Conservation (phyloP, 2,888 invertebrate genomes). For the Drosophila prostipennis region DNA sequence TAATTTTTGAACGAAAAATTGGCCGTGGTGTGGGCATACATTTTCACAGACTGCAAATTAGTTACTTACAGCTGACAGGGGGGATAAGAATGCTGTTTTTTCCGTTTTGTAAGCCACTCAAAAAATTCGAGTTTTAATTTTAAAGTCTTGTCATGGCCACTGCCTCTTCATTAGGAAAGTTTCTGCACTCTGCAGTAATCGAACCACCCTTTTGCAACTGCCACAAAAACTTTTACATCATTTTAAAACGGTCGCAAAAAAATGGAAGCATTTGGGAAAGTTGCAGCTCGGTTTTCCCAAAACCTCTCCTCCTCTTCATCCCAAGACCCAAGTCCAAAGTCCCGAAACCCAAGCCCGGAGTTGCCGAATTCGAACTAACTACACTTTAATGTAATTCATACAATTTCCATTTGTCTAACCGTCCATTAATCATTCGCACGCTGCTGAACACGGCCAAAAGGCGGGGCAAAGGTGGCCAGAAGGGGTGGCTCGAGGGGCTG, state of each 20-base stretch:
- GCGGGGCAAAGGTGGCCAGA: slow-evolving; percentile 14
- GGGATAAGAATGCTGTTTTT: slow-evolving; percentile 2
- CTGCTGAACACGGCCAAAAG: slow-evolving; percentile 65
- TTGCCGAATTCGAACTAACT: slow-evolving; percentile 66
- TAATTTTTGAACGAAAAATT: slow-evolving; percentile 57
- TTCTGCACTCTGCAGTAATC: slow-evolving; percentile 10
- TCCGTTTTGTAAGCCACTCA: background rate
- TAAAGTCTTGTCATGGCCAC: slow-evolving; percentile 34
- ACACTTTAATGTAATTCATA: slow-evolving; percentile 83
- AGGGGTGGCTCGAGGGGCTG: background rate
- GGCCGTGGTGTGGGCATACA: slow-evolving; percentile 20
- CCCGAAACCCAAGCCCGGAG: slow-evolving; percentile 9
- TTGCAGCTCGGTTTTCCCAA: slow-evolving; percentile 20
- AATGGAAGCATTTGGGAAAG: slow-evolving; percentile 45
- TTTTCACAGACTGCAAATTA: slow-evolving; percentile 57
- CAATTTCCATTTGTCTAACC: slow-evolving; percentile 84
- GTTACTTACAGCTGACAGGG: slow-evolving; percentile 27
- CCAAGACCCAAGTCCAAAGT: background rate
- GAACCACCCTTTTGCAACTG: slow-evolving; percentile 21
- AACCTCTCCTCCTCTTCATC: slow-evolving; percentile 7
- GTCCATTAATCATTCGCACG: slow-evolving; percentile 83
- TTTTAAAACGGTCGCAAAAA: slow-evolving; percentile 30
- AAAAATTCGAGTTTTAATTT: slow-evolving; percentile 8
- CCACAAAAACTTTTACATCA: slow-evolving; percentile 41
- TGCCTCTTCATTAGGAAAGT: slow-evolving; percentile 34